Evolutionary conservation across 1,140 invertebrate species (phyloP).

Genomic region (Bombus huntii): DNA sequence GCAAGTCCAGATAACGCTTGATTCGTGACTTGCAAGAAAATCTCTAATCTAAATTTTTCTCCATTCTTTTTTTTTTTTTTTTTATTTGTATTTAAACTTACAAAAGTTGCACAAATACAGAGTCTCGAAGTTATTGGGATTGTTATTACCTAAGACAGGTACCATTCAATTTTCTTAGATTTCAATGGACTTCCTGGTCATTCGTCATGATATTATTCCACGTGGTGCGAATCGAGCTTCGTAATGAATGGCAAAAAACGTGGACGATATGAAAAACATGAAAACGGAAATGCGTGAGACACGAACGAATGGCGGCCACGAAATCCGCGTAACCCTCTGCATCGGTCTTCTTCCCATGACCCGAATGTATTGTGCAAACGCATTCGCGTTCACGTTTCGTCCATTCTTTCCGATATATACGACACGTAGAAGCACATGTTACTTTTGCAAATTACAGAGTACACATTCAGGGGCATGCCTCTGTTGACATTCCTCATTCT

Average conservation of each 20-base stretch:
- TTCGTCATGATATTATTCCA: not conserved
- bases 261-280: constrained; percentile 23
- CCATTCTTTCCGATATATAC: constrained; percentile 2
- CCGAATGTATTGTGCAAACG: constrained; percentile 48
- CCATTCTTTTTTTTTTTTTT: not conserved
- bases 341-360: constrained; percentile 61
- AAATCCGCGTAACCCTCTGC: constrained; percentile 46
- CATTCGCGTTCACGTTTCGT: constrained; percentile 12
- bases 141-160: not conserved
- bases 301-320: constrained; percentile 53
- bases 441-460: constrained; percentile 8
- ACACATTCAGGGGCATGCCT: not conserved
- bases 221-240: not conserved
- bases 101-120: not conserved
- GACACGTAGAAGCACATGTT: not conserved
- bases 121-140: not conserved
- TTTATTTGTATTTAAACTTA: not conserved
- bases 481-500: constrained; percentile 11
- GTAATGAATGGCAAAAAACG: not conserved
- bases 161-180: not conserved
- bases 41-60: not conserved
- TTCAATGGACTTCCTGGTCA: constrained; percentile 9
- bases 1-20: not conserved
- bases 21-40: not conserved
- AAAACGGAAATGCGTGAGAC: constrained; percentile 65